phyloP scores from a whole-genome alignment of 2,797 vertebrate genomes.

The Coregonus suidteri region DNA sequence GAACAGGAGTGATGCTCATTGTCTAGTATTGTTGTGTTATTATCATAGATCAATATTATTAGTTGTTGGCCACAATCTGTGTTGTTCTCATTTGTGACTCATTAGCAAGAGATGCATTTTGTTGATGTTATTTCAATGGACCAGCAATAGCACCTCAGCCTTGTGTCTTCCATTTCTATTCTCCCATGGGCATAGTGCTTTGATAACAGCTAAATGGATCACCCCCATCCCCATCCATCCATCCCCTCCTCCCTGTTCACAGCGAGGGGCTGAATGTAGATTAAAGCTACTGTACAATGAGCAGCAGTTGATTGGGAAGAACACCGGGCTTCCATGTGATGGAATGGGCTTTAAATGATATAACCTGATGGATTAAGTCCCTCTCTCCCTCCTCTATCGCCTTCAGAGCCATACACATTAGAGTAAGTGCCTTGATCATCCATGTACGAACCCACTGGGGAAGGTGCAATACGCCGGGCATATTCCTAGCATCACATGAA shows the following conservation, averaged over 20 bases:
- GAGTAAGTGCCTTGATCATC: slow-evolving; percentile 74
- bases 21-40: slow-evolving; percentile 11
- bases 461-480: slow-evolving; percentile 43
- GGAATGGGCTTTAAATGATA: slow-evolving; percentile 50
- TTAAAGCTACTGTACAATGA: slow-evolving; percentile 33
- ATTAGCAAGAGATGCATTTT: background rate
- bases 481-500: slow-evolving; percentile 69
- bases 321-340: slow-evolving; percentile 26
- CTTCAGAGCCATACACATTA: slow-evolving; percentile 60
- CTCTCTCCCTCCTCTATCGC: slow-evolving; percentile 41
- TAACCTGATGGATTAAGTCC: slow-evolving; percentile 58
- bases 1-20: slow-evolving; percentile 8
- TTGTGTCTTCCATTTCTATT: background rate
- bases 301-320: slow-evolving; percentile 30
- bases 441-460: slow-evolving; percentile 68
- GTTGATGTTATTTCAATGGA: background rate
- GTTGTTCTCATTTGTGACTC: background rate
- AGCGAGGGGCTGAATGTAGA: slow-evolving; percentile 9
- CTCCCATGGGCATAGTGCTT: background rate
- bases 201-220: background rate
- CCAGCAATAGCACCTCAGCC: background rate
- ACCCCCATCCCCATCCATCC: background rate
- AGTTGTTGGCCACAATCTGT: background rate
- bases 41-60: slow-evolving; percentile 4
- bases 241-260: background rate